Evolutionary conservation across 2,797 vertebrate species (phyloP), one percentile per base, ranked within the genome.

Genomic region (Melanotaenia trifasciata): DNA sequence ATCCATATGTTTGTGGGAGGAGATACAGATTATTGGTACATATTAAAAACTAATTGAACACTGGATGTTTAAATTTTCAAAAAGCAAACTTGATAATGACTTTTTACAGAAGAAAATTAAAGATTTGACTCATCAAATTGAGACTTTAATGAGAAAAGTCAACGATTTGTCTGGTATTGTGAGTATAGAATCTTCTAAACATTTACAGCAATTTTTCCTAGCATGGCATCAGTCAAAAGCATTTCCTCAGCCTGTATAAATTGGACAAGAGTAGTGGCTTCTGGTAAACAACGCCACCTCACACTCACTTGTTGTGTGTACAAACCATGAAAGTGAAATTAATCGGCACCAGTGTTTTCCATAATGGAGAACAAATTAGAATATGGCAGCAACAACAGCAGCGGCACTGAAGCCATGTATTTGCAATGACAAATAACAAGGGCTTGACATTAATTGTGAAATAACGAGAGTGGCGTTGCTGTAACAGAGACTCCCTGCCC

Each of bases 311-410:
- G 86, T 87, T 91, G 87, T 93, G 90, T 89, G 90, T 94, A 93
- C 88, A 89, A 90, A 88, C 85, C 92, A 93, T 93, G 94, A 95
- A 93, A 94, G 90, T 90, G 89, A 93, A 94, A 94, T 95, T 94
- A 94, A 94, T 95, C 86, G 90, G 89, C 91, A 65, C 87, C 87
- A 89, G 90, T 94, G 94, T 93, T 94, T 93, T 93, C 94, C 93
- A 94, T 94, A 95, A 95, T 94, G 87, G 93, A 92, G 93, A 93
- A 93, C 92, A 94, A 95, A 95, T 95, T 94, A 94, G 90, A 95
- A 94, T 93, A 94, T 93, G 93, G 90, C 93, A 93, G 92, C 86
- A 64, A 93, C 91, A 94, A 88, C 90, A 79, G 90, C 93, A 86
- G 90, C 83, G 64, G 87, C 89, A 67, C 72, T 22, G 58, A 40